Evolutionary conservation across 2,888 invertebrate species (phyloP), one percentile per base, ranked within the genome.

Genomic region (Bembecia ichneumoniformis): DNA sequence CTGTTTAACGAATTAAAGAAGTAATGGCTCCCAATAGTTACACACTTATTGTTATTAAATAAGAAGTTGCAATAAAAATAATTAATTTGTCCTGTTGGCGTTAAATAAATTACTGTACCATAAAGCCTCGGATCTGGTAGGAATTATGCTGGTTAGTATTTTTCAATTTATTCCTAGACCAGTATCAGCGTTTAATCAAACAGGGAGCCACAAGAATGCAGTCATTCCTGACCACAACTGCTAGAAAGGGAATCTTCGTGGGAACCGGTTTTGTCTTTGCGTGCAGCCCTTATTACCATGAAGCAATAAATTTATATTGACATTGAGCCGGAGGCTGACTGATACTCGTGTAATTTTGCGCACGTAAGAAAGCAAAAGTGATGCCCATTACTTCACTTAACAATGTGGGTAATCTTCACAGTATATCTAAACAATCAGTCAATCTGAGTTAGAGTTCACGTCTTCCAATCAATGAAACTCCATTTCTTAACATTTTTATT

Each of bases 181-280:
- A 52, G 55, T 74, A 78, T 77, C 75, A 58, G 62, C 64, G 62
- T 62, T 67, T 71, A 71, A 79, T 79, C 78, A 71, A 65, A 63
- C 52, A 55, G 54, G 57, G 64, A 43, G 56, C 60, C 71, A 49
- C 75, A 78, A 69, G 81, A 82, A 80, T 82, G 78, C 65, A 59
- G 74, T 56, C 58, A 59, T 49, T 56, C 57, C 54, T 54, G 56
- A 60, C 59, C 63, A 60, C 66, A 65, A 35, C 48, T 49, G 61
- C 64, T 74, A 76, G 71, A 74, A 74, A 76, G 80, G 70, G 81
- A 76, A 76, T 82, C 80, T 78, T 69, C 65, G 52, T 51, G 58
- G 60, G 11, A 79, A 82, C 84, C 75, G 57, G 83, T 84, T 81
- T 65, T 54, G 57, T 57, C 58, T 60, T 40, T 43, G 34, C 35